Percentiles rank a stretch among this genome's conserved stretches.
phyloP scores from a whole-genome alignment of 2,888 invertebrate genomes.

The Bimastos eiseni region DNA sequence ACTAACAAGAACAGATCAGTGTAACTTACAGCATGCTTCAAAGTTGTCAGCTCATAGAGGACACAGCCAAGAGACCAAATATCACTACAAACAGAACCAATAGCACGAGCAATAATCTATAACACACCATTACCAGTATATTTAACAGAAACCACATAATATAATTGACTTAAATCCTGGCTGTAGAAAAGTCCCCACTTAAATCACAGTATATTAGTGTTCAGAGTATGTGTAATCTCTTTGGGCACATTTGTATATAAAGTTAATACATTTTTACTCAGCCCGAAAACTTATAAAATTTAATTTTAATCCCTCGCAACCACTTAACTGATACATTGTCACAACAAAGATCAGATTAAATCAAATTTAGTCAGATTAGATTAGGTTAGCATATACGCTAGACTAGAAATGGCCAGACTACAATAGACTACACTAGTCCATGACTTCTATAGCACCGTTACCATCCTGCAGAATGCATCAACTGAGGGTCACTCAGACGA shows the following conservation, averaged over 20 bases:
- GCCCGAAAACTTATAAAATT: background rate
- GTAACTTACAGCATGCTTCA: slow-evolving; percentile 63
- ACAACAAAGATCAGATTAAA: background rate
- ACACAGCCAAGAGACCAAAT: slow-evolving; percentile 66
- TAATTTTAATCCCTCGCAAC: background rate
- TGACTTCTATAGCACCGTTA: too few species aligned
- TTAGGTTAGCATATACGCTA: too few species aligned
- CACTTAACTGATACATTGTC: background rate
- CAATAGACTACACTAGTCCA: background rate
- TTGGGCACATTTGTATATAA: background rate
- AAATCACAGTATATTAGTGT: background rate
- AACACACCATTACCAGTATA: too few species aligned
- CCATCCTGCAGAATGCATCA: too few species aligned
- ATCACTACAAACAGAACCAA: slow-evolving; percentile 58
- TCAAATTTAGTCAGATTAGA: background rate
- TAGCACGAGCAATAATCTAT: background rate
- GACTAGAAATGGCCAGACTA: background rate
- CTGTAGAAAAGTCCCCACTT: background rate
- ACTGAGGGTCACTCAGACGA: too few species aligned
- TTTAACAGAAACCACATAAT: too few species aligned
- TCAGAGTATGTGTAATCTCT: background rate
- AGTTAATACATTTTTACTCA: background rate
- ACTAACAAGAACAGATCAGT: background rate
- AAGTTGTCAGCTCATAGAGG: slow-evolving; percentile 64
- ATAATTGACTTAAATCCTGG: background rate